Conservation (phyloP, 2,113 vertebrate genomes). For the Ochotona curzoniae region DNA sequence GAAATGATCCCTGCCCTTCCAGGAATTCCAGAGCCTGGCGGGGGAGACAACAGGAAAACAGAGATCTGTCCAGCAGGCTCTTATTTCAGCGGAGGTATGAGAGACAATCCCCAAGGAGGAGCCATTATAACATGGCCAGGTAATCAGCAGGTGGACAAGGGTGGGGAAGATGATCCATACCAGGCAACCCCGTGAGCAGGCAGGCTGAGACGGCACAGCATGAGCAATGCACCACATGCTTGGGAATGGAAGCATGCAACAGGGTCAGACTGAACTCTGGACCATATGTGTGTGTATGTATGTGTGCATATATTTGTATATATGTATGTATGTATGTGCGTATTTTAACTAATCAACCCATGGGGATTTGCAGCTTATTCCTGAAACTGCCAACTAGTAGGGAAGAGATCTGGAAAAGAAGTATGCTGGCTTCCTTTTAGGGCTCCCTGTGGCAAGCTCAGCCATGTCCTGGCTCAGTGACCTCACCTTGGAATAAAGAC, state of each 20-base stretch:
- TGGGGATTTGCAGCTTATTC: not conserved
- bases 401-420: not conserved
- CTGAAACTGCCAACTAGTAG: not conserved
- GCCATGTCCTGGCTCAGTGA: not conserved
- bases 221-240: rapidly evolving
- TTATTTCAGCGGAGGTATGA: not conserved
- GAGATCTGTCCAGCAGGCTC: not conserved
- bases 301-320: too few species aligned
- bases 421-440: not conserved
- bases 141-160: not conserved
- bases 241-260: not conserved
- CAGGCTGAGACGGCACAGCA: not conserved
- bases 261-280: not conserved
- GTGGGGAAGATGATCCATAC: not conserved
- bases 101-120: not conserved
- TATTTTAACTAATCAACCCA: not conserved
- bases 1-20: not conserved
- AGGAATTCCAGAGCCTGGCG: not conserved
- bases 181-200: not conserved
- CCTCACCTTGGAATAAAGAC: not conserved
- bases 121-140: not conserved
- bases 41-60: not conserved
- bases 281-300: not conserved
- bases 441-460: not conserved
- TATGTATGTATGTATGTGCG: too few species aligned